phyloP scores from a whole-genome alignment of 92 coral and sea anemone species.

The Diadumene lineata region DNA sequence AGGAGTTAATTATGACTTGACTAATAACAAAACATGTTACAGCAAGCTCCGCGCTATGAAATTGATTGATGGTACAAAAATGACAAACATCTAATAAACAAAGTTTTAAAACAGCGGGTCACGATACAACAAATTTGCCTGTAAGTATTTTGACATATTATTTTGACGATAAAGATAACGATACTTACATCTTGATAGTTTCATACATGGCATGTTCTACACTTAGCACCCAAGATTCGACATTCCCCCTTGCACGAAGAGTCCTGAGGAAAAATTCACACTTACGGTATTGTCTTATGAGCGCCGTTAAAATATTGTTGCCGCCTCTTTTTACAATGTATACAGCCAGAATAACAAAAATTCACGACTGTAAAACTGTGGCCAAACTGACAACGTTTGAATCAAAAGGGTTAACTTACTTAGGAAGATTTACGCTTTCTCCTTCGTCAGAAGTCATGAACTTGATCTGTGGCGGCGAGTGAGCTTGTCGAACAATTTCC shows the following conservation, averaged over 20 bases:
- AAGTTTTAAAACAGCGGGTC: too few species aligned
- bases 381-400: background rate
- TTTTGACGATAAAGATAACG: background rate
- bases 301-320: too few species aligned
- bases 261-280: conserved; percentile 65
- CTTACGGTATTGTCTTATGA: too few species aligned
- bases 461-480: conserved; percentile 80
- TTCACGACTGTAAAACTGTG: background rate
- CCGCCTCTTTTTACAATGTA: too few species aligned
- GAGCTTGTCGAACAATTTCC: conserved; percentile 81
- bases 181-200: conserved; percentile 88
- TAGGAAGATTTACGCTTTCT: conserved; percentile 77
- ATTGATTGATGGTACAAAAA: too few species aligned
- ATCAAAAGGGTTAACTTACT: too few species aligned
- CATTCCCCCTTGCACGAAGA: conserved; percentile 88
- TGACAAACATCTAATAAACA: background rate
- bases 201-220: conserved; percentile 87
- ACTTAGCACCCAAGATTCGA: conserved; percentile 87
- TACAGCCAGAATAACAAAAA: too few species aligned
- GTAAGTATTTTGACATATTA: too few species aligned
- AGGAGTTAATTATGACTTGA: too few species aligned
- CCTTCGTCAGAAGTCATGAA: conserved; percentile 91
- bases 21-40: too few species aligned
- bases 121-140: too few species aligned
- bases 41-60: too few species aligned